These are phyloP conservation scores for Campoplex capitator DNA, from an alignment of 2,888 invertebrate genomes.

Conservation along the genomic window DNA sequence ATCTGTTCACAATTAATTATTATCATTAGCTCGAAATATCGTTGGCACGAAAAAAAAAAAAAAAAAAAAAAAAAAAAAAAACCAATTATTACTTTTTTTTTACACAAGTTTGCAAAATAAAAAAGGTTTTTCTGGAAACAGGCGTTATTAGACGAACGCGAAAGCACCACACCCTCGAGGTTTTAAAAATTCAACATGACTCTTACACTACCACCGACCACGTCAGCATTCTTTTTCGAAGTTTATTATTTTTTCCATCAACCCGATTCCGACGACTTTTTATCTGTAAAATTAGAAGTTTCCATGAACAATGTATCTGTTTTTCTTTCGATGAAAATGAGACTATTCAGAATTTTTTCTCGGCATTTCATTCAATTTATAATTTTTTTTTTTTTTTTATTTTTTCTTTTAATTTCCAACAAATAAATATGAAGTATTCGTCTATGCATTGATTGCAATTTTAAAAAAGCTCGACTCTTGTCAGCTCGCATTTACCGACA, in stretches of 20 bases:
- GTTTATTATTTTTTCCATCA: conserved; percentile 3
- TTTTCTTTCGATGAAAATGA: background rate
- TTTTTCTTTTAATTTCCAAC: background rate
- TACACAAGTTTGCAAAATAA: background rate
- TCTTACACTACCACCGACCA: background rate
- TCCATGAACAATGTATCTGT: background rate
- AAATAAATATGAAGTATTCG: background rate
- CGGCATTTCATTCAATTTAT: background rate
- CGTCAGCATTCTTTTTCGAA: conserved; percentile 2
- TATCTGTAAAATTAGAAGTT: background rate
- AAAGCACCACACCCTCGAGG: background rate
- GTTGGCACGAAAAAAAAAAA: background rate
- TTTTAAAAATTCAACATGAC: background rate
- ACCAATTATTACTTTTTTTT: background rate
- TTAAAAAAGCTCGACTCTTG: background rate
- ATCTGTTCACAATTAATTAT: background rate
- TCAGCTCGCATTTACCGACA: background rate
- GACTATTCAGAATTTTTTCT: background rate
- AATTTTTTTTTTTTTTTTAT: background rate
- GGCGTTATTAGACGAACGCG: background rate
- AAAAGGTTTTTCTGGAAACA: background rate
- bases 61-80: conserved; percentile 17
- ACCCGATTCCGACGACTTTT: background rate
- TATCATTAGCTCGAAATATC: background rate
- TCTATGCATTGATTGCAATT: conserved; percentile 28